Conservation (phyloP, 2,113 vertebrate species). For the Pelecanus crispus region DNA sequence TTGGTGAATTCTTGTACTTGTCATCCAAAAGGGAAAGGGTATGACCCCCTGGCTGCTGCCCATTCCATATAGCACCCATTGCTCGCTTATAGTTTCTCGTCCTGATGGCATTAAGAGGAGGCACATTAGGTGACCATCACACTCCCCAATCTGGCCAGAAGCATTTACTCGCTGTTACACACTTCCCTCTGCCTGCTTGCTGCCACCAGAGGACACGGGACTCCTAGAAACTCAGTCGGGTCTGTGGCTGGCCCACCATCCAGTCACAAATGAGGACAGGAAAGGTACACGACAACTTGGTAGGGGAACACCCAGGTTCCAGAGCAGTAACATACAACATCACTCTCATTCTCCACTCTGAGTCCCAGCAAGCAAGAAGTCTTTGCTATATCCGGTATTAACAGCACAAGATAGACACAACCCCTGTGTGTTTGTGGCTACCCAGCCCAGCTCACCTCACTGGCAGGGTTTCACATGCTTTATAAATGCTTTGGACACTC, state of each 20-base stretch:
- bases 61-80: neutral
- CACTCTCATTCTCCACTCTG: neutral
- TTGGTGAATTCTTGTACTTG: slow-evolving; percentile 63
- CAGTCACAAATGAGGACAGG: neutral
- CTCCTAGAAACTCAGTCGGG: too few species aligned
- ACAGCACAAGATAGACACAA: too few species aligned
- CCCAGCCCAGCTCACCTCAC: neutral
- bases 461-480: neutral
- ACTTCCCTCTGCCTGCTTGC: neutral
- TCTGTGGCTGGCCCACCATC: neutral
- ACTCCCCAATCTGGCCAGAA: neutral
- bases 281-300: fast-evolving
- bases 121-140: fast-evolving
- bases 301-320: neutral
- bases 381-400: neutral
- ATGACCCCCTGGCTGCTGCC: neutral
- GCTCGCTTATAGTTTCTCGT: slow-evolving; percentile 69
- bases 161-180: too few species aligned
- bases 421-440: too few species aligned
- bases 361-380: neutral
- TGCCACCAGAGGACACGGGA: too few species aligned
- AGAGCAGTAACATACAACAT: neutral
- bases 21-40: neutral
- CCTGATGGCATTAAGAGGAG: slow-evolving; percentile 15
- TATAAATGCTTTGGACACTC: too few species aligned